phyloP scores from a whole-genome alignment of 2,797 vertebrate genomes.

The Urophycis tenuis region DNA sequence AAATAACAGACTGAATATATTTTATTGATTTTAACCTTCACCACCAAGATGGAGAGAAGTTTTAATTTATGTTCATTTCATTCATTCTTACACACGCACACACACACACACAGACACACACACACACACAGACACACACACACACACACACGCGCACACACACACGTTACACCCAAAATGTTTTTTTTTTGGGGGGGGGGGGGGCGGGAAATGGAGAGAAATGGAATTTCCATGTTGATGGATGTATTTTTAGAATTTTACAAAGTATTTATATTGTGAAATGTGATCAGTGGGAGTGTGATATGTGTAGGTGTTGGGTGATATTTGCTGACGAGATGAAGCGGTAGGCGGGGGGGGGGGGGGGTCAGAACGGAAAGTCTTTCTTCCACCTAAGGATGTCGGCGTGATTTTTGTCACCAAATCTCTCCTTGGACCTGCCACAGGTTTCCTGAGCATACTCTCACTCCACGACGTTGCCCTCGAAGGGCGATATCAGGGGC shows the following conservation, averaged over 20 bases:
- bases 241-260: slow-evolving; percentile 17
- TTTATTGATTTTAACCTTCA: slow-evolving; percentile 46
- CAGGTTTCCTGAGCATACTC: not conserved
- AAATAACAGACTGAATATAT: slow-evolving; percentile 47
- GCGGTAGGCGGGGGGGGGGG: too few relatives aligned
- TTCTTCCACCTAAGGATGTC: slow-evolving; percentile 6
- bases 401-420: not conserved
- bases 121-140: not conserved
- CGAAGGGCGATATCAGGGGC: not conserved
- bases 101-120: not conserved
- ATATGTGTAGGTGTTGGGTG: slow-evolving; percentile 5
- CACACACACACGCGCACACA: not conserved
- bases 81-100: not conserved
- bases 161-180: slow-evolving; percentile 5
- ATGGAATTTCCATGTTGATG: slow-evolving; percentile 25
- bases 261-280: slow-evolving; percentile 40
- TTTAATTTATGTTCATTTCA: slow-evolving; percentile 50
- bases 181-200: not conserved
- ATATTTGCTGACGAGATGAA: not conserved
- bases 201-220: slow-evolving; percentile 21
- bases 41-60: slow-evolving; percentile 27
- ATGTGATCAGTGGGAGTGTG: slow-evolving; percentile 7
- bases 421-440: not conserved
- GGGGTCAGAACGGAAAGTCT: not conserved
- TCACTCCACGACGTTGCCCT: not conserved